phyloP scores from a whole-genome alignment of 23 tunicate species.

The Pegea sp. region DNA sequence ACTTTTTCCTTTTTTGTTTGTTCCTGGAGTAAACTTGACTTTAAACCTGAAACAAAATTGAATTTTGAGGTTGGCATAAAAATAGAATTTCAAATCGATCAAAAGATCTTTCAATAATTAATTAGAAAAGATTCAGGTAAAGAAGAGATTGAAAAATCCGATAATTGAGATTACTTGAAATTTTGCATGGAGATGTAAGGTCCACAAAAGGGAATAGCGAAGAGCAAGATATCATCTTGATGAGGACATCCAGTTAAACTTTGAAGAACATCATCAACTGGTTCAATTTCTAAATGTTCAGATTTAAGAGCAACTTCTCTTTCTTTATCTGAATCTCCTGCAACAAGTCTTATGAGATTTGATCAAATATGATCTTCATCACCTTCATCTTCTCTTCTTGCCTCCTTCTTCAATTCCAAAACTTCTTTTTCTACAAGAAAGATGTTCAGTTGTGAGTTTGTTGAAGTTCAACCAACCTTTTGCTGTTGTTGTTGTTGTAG shows the following conservation, averaged over 20 bases:
- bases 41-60: constrained; percentile 65
- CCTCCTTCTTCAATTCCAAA: too few relatives aligned
- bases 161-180: constrained; percentile 21
- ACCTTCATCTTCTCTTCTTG: too few relatives aligned
- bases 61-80: too few relatives aligned
- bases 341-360: background rate
- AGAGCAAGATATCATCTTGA: constrained; percentile 51
- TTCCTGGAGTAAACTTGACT: constrained; percentile 83
- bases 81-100: background rate
- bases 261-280: constrained; percentile 59
- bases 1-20: constrained; percentile 91
- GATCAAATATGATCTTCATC: too few relatives aligned
- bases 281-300: constrained; percentile 1
- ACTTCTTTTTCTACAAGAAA: background rate
- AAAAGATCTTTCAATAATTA: background rate
- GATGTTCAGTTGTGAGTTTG: background rate
- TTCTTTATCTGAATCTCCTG: too few relatives aligned
- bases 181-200: constrained; percentile 77
- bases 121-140: too few relatives aligned
- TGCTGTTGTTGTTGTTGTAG: too few relatives aligned
- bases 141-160: background rate
- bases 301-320: too few relatives aligned
- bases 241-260: constrained; percentile 70
- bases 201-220: constrained; percentile 72
- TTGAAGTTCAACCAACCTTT: background rate